Percentiles rank a stretch among this genome's conserved stretches.
These are phyloP conservation scores for Palythoa heliodiscus DNA, from an alignment of 92 coral and sea anemone species.

Conservation along the genomic window DNA sequence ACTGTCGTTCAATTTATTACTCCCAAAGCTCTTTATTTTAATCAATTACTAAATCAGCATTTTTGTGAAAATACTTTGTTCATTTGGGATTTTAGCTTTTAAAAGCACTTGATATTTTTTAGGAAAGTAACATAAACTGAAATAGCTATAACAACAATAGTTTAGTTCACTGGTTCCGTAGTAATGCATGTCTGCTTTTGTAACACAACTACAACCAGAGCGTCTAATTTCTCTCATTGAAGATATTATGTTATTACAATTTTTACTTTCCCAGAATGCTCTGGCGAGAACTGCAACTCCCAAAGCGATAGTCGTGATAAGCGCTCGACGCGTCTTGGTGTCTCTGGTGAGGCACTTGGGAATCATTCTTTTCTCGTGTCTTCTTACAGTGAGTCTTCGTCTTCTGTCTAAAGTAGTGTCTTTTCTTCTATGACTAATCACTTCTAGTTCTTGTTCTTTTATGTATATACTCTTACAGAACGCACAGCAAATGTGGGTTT, in stretches of 20 bases:
- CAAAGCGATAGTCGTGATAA: conserved; percentile 6
- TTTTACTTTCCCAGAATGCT: conserved; percentile 7
- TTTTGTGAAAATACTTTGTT: too few species aligned
- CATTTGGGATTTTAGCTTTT: too few species aligned
- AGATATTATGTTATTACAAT: background rate
- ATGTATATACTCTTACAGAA: background rate
- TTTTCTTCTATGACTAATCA: background rate
- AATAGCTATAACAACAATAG: too few species aligned
- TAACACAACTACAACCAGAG: too few species aligned
- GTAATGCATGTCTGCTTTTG: too few species aligned
- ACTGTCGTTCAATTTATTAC: too few species aligned
- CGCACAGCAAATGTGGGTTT: background rate
- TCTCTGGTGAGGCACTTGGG: background rate
- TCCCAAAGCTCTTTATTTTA: too few species aligned
- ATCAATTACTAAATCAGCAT: too few species aligned
- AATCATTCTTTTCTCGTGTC: background rate
- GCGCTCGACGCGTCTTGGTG: conserved; percentile 2
- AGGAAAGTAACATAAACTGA: too few species aligned
- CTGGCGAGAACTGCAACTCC: background rate
- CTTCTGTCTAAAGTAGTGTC: background rate
- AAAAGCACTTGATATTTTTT: too few species aligned
- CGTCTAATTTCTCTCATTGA: background rate
- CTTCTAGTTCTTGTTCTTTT: background rate
- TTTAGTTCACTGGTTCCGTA: too few species aligned
- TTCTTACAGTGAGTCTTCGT: conserved; percentile 24